These are phyloP conservation scores for Schmidtea mediterranea DNA, from an alignment of 1,140 invertebrate species.

Conservation along the genomic window DNA sequence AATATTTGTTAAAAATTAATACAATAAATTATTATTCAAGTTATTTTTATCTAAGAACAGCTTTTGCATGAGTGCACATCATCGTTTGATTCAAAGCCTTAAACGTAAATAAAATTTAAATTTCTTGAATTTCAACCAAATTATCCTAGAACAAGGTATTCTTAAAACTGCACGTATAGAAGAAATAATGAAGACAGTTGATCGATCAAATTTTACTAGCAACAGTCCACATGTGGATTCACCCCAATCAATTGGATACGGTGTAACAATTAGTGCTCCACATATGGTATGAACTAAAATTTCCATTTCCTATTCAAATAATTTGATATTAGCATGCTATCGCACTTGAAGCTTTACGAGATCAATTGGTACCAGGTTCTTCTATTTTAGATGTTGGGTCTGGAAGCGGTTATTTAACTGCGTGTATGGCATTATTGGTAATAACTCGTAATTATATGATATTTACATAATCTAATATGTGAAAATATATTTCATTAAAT, in stretches of 20 bases:
- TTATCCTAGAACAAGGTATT: conserved; percentile 46
- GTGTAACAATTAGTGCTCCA: conserved; percentile 80
- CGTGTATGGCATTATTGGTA: conserved; percentile 69
- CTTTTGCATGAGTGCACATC: no score
- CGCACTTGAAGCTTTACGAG: conserved; percentile 58
- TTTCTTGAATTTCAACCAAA: no score
- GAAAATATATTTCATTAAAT: no score
- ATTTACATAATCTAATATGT: no score
- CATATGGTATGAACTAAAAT: conserved; percentile 55
- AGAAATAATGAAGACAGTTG: conserved; percentile 52
- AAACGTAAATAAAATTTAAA: no score
- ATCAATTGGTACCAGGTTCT: conserved; percentile 45
- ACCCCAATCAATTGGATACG: conserved; percentile 38
- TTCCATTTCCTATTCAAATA: conserved; percentile 6
- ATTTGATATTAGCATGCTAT: conserved; percentile 45
- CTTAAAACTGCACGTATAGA: conserved; percentile 49
- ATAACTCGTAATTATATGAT: no score
- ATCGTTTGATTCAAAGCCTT: no score
- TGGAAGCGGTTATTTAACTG: conserved; percentile 72
- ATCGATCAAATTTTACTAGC: conserved; percentile 49
- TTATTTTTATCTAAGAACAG: no score
- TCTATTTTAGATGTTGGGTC: conserved; percentile 73
- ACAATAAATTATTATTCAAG: no score
- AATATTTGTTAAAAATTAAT: no score
- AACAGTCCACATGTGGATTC: conserved; percentile 56